These are phyloP conservation scores for Gymnodraco acuticeps DNA, from an alignment of 2,797 vertebrate genomes.

Conservation along the genomic window DNA sequence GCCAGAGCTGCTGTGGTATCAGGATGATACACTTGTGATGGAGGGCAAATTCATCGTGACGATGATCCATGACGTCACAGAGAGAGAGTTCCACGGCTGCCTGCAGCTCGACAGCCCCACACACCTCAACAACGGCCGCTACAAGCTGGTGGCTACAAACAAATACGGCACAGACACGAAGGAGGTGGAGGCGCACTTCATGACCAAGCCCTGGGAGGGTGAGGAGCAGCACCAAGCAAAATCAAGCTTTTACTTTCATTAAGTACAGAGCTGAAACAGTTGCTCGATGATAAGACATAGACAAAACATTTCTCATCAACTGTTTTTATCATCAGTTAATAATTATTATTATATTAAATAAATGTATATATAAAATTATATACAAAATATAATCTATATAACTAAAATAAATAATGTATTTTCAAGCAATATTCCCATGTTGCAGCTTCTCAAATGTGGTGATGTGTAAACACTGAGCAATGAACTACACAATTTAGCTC, in stretches of 20 bases:
- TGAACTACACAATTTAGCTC: too few relatives aligned
- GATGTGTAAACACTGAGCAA: neutral
- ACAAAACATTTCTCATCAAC: neutral
- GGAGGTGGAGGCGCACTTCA: slow-evolving; percentile 92
- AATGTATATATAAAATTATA: too few relatives aligned
- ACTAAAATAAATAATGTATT: too few relatives aligned
- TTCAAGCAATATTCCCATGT: neutral
- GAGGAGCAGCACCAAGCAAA: slow-evolving; percentile 77
- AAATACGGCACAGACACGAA: slow-evolving; percentile 87
- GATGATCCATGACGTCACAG: slow-evolving; percentile 90
- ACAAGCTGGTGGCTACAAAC: slow-evolving; percentile 91
- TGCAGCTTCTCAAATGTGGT: neutral
- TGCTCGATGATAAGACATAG: neutral
- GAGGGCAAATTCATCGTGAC: slow-evolving; percentile 92
- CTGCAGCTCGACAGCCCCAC: slow-evolving; percentile 96
- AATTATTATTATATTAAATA: neutral
- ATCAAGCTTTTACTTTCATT: neutral
- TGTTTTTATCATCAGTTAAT: neutral
- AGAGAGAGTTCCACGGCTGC: slow-evolving; percentile 96
- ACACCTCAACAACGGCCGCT: slow-evolving; percentile 95
- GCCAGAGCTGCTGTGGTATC: slow-evolving; percentile 90
- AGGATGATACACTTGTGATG: slow-evolving; percentile 82
- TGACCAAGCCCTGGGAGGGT: slow-evolving; percentile 90
- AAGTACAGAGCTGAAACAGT: neutral
- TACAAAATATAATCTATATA: too few relatives aligned